phyloP scores from a whole-genome alignment of 2,888 invertebrate genomes.

The Idaea aversata region DNA sequence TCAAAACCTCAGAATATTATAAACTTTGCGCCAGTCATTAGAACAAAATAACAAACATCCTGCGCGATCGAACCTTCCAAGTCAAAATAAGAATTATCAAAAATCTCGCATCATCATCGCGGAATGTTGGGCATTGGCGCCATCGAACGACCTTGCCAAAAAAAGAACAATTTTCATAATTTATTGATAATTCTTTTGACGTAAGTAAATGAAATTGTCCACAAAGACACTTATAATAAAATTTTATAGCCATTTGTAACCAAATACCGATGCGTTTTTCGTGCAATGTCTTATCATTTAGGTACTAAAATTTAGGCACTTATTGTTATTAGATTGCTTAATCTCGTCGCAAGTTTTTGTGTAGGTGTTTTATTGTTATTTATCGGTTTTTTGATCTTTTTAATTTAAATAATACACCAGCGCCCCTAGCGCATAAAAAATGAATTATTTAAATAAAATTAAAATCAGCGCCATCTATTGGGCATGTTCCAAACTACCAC shows the following conservation, averaged over 20 bases:
- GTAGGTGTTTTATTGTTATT: not conserved
- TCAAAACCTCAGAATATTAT: no score
- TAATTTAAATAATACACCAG: not conserved
- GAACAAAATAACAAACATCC: conserved; percentile 5
- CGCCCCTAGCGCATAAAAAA: not conserved
- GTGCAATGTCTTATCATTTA: conserved; percentile 13
- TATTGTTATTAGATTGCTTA: conserved; percentile 8
- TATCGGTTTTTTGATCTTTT: not conserved
- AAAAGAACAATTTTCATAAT: conserved; percentile 39
- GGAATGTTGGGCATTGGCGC: conserved; percentile 52
- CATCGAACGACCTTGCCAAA: conserved; percentile 48
- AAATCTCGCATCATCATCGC: conserved; percentile 40
- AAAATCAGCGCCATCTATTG: not conserved
- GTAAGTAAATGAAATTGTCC: conserved; percentile 44
- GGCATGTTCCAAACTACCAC: not conserved
- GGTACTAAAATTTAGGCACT: conserved; percentile 1
- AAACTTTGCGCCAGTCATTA: no score
- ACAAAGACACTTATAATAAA: conserved; percentile 43
- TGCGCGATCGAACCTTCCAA: not conserved
- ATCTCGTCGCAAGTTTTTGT: not conserved
- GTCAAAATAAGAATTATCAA: conserved; percentile 7
- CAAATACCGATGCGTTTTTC: conserved; percentile 24
- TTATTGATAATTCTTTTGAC: conserved; percentile 33
- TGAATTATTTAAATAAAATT: not conserved
- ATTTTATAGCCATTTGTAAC: conserved; percentile 36